Conservation (phyloP, 2,797 vertebrate species). For the Remorina albescens region DNA sequence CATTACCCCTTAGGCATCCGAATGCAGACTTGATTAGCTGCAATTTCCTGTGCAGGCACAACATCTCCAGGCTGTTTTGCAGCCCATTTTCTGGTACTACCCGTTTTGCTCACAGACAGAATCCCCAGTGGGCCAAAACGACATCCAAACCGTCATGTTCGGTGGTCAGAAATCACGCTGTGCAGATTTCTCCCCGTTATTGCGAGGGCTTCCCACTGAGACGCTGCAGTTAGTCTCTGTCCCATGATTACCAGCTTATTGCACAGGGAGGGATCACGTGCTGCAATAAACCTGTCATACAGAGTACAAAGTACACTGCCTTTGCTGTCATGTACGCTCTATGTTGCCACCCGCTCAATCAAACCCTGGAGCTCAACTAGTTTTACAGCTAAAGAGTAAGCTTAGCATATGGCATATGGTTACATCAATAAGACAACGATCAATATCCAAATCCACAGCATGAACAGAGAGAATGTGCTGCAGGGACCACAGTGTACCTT, state of each 20-base stretch:
- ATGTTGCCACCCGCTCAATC: constrained; percentile 22
- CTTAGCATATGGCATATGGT: background rate
- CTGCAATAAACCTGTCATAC: constrained; percentile 55
- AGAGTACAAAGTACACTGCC: constrained; percentile 9
- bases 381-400: constrained; percentile 8
- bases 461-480: background rate
- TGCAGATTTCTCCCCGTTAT: constrained; percentile 49
- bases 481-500: no score
- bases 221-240: constrained; percentile 22
- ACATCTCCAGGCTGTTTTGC: constrained; percentile 42
- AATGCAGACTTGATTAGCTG: constrained; percentile 58
- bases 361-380: constrained; percentile 10
- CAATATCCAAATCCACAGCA: background rate
- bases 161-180: constrained; percentile 45
- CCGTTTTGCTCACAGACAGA: constrained; percentile 22
- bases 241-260: constrained; percentile 31
- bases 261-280: constrained; percentile 44
- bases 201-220: constrained; percentile 47
- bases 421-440: background rate
- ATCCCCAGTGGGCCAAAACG: constrained; percentile 10
- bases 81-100: constrained; percentile 31
- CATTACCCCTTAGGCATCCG: constrained; percentile 48
- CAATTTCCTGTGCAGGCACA: constrained; percentile 54
- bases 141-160: constrained; percentile 6
- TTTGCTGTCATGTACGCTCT: constrained; percentile 18